Evolutionary conservation across 2,113 vertebrate genomes (phyloP).

Genomic region (Callipepla squamata): DNA sequence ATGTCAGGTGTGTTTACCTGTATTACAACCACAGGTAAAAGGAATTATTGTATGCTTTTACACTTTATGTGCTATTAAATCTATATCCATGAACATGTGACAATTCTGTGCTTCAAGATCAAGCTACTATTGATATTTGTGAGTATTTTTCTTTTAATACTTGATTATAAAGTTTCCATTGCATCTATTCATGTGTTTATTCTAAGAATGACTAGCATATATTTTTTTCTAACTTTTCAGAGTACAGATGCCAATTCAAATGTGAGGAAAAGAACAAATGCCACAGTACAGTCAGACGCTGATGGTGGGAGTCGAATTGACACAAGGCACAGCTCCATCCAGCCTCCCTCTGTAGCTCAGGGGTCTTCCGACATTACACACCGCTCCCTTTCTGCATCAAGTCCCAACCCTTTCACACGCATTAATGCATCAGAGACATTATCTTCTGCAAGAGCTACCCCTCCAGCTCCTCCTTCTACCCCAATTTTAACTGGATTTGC

Average conservation of each 20-base stretch:
- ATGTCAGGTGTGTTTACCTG: neutral
- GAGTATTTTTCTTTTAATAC: neutral
- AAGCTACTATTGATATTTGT: neutral
- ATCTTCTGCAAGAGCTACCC: constrained; percentile 81
- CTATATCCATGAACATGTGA: neutral
- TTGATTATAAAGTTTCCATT: neutral
- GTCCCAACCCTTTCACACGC: constrained; percentile 89
- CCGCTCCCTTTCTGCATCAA: constrained; percentile 83
- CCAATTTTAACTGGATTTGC: constrained; percentile 81
- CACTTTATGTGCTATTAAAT: neutral
- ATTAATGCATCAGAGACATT: constrained; percentile 82
- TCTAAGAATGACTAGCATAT: neutral
- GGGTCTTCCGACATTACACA: constrained; percentile 76
- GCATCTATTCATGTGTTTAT: neutral
- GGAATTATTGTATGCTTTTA: neutral
- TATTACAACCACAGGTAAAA: constrained; percentile 12
- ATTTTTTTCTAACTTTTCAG: constrained; percentile 71
- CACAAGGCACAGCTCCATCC: constrained; percentile 79
- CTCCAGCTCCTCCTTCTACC: constrained; percentile 82
- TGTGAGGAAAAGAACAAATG: constrained; percentile 91
- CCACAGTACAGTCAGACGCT: constrained; percentile 78
- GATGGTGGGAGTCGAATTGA: constrained; percentile 81
- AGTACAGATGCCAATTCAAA: constrained; percentile 89
- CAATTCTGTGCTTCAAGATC: neutral
- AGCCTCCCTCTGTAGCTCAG: constrained; percentile 72